Conservation (phyloP, 2,888 invertebrate genomes). For the Hybos culiciformis region DNA sequence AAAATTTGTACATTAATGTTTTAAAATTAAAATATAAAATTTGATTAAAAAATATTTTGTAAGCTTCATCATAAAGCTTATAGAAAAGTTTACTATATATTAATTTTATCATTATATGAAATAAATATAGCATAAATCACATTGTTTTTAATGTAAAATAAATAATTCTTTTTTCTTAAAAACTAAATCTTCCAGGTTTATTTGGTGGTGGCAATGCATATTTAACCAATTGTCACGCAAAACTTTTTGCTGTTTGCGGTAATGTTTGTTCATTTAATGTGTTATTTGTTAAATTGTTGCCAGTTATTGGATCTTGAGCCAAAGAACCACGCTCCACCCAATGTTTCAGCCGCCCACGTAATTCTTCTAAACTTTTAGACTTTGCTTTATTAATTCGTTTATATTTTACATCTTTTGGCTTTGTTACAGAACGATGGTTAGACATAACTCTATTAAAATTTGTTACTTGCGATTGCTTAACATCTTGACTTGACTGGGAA, state of each 20-base stretch:
- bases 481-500: constrained; percentile 12
- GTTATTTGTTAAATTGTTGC: no score
- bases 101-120: neutral
- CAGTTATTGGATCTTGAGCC: constrained; percentile 10
- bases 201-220: neutral
- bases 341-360: constrained; percentile 67
- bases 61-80: no score
- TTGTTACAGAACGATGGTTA: constrained; percentile 77
- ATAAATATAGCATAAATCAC: neutral
- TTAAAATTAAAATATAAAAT: no score
- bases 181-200: constrained; percentile 1
- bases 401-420: constrained; percentile 83
- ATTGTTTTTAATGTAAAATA: neutral
- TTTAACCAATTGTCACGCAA: constrained; percentile 39
- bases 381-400: constrained; percentile 83
- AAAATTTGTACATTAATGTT: no score
- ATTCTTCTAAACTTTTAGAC: constrained; percentile 74
- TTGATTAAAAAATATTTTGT: no score
- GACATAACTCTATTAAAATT: constrained; percentile 80
- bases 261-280: constrained; percentile 24
- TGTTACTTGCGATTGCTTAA: constrained; percentile 44
- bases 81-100: no score
- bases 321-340: constrained; percentile 65
- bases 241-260: constrained; percentile 41
- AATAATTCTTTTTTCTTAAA: no score